Conservation (phyloP, 2,797 vertebrate species). For the Sebastes baramenuke region DNA sequence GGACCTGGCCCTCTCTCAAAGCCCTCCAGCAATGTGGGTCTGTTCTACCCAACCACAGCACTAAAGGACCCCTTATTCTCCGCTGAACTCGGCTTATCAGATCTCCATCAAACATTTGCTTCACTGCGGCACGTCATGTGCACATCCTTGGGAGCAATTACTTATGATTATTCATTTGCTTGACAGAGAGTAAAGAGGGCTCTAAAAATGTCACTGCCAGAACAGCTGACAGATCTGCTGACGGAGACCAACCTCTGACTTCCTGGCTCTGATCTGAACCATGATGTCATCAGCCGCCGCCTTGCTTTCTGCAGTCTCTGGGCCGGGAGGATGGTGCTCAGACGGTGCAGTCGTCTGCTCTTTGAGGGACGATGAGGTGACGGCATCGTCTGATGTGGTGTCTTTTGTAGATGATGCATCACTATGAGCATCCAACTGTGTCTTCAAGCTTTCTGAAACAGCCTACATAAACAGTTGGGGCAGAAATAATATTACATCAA, state of each 20-base stretch:
- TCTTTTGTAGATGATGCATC: conserved; percentile 52
- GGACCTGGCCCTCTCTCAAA: conserved; percentile 85
- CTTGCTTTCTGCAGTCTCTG: conserved; percentile 68
- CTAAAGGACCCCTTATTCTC: conserved; percentile 79
- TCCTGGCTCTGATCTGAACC: conserved; percentile 94
- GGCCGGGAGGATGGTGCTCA: conserved; percentile 44
- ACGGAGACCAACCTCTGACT: conserved; percentile 90
- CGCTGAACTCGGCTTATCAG: conserved; percentile 74
- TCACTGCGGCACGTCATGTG: conserved; percentile 64
- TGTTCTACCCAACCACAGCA: conserved; percentile 73
- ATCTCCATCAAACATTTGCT: conserved; percentile 73
- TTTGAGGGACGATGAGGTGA: conserved; percentile 58
- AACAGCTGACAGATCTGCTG: conserved; percentile 67
- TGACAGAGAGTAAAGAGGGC: conserved; percentile 68
- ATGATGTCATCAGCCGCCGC: conserved; percentile 85
- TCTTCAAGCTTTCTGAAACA: conserved; percentile 88
- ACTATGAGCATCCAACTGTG: conserved; percentile 69
- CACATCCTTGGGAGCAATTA: conserved; percentile 77
- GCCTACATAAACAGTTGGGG: conserved; percentile 71
- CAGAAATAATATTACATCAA: not conserved
- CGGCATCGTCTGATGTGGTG: conserved; percentile 52
- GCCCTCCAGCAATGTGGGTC: conserved; percentile 81
- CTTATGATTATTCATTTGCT: conserved; percentile 80
- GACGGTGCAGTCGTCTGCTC: conserved; percentile 63
- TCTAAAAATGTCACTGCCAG: conserved; percentile 60